Conservation (phyloP, 2,888 invertebrate species). For the Spodoptera exigua region DNA sequence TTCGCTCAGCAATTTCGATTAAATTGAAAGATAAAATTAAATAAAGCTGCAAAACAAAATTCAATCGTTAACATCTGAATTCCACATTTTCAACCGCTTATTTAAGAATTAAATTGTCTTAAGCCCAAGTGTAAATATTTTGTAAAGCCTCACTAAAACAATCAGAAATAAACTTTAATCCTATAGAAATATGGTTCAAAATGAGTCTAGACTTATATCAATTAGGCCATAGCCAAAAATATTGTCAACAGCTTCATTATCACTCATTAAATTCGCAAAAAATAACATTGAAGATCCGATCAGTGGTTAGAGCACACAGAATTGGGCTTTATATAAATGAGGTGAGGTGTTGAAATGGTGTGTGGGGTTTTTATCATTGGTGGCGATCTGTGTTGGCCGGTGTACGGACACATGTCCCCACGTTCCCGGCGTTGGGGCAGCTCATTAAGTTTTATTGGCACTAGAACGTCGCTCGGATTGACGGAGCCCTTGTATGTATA, state of each 20-base stretch:
- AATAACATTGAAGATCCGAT: conserved; percentile 4
- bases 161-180: background rate
- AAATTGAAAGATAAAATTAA: background rate
- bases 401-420: conserved; percentile 62
- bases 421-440: conserved; percentile 68
- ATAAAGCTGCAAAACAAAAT: background rate
- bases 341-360: conserved; percentile 18
- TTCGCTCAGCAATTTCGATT: too few species aligned
- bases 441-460: conserved; percentile 83
- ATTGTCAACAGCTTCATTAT: conserved; percentile 39
- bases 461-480: conserved; percentile 65
- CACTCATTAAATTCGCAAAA: conserved; percentile 41
- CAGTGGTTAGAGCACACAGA: background rate
- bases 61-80: background rate
- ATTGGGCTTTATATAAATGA: background rate
- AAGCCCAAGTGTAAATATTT: conserved; percentile 8
- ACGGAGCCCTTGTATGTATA: conserved; percentile 56
- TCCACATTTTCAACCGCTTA: background rate
- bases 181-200: conserved; percentile 1
- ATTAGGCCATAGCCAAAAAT: conserved; percentile 29
- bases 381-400: conserved; percentile 42
- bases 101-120: conserved; percentile 3
- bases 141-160: background rate
- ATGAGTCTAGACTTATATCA: background rate
- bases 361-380: conserved; percentile 45